Evolutionary conservation across 2,797 vertebrate species (phyloP), one percentile per base, ranked within the genome.

Genomic region (Amblyraja radiata): DNA sequence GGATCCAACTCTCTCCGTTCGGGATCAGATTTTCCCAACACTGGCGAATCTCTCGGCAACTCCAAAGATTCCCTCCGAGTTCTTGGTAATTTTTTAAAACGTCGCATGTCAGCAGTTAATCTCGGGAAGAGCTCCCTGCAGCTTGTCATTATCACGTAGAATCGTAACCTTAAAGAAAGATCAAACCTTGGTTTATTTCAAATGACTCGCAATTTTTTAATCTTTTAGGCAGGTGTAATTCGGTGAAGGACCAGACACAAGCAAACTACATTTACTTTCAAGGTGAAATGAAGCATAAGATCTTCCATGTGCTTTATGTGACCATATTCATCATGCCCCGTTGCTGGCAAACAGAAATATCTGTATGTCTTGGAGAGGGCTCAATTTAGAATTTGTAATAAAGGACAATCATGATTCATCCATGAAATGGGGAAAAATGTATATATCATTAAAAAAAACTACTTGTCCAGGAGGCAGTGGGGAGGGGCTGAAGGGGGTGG

Each of bases 111-210:
- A 0, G 98, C 98, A 0, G 98, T 99, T 94, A 99, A 97, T 81
- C 98, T 97, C 0, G 99, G 99, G 88, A 99, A 99, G 23, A 99
- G 97, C 95, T 99, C 99, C 93, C 98, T 96, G 95, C 99, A 98
- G 95, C 98, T 99, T 0, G 99, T 99, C 97, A 99, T 99, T 95
- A 99, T 97, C 94, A 99, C 98, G 0, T 98, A 99, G 95, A 98
- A 99, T 93, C 96, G 97, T 36, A 99, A 94, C 95, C 99, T 99
- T 83, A 68, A 61, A 46, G 61, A 68, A 84, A 63, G 39, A 76
- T n/a, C 13, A 58, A 83, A n/a, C n/a, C 28, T 77, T 77, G 14
- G 7, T 23, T 21, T 73, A 73, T 73, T 73, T 23, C 23, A 79
- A 79, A 65, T 54, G n/a, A 2, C 46, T 54, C 21, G 3, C 32